Conservation (phyloP, 2,797 vertebrate genomes). For the Paramormyrops hopkinsi region DNA sequence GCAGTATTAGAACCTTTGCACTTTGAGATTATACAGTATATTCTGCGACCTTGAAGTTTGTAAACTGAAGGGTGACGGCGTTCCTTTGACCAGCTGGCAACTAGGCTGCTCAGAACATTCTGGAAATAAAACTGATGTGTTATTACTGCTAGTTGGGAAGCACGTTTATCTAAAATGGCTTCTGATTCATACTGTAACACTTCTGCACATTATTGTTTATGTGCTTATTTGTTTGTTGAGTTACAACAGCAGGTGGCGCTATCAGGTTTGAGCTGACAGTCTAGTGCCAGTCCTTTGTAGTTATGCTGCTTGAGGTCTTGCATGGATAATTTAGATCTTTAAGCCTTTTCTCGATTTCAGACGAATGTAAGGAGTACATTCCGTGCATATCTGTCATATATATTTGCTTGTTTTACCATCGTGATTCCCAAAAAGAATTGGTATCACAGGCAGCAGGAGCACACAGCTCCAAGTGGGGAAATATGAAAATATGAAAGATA, state of each 20-base stretch:
- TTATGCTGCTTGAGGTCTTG: background rate
- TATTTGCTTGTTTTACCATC: background rate
- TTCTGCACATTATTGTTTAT: background rate
- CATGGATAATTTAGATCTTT: background rate
- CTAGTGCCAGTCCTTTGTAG: background rate
- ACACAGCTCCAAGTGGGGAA: background rate
- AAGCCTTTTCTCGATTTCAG: background rate
- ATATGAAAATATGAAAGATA: background rate
- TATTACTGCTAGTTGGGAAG: background rate
- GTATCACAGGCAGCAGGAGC: background rate
- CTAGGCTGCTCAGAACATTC: background rate
- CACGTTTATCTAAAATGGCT: background rate
- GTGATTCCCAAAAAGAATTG: background rate
- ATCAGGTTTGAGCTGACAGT: background rate
- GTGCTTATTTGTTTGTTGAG: background rate
- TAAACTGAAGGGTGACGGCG: background rate
- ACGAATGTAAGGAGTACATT: background rate
- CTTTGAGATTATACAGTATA: background rate
- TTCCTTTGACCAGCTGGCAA: background rate
- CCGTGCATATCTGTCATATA: background rate
- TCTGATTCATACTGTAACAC: background rate
- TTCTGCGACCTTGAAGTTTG: background rate
- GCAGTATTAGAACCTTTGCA: slow-evolving; percentile 14
- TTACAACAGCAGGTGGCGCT: background rate
- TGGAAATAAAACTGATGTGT: background rate